Conservation (phyloP, 2,797 vertebrate species). For the Meriones psammophilus region DNA sequence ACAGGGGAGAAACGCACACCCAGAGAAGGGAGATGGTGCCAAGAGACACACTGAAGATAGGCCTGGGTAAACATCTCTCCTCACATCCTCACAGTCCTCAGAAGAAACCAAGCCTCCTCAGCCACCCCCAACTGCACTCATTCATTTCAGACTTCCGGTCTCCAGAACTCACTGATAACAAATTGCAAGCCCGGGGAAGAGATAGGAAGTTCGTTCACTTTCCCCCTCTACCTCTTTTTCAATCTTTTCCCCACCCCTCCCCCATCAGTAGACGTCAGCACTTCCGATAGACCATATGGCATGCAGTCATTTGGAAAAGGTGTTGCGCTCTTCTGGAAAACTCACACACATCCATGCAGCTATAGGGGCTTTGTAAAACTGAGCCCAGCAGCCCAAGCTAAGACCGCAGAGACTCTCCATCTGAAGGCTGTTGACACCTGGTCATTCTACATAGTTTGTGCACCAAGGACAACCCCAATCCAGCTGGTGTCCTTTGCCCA, state of each 20-base stretch:
- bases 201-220: not conserved
- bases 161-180: not conserved
- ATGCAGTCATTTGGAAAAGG: not conserved
- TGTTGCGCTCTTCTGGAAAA: not conserved
- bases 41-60: not conserved
- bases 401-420: not conserved
- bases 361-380: fast-evolving
- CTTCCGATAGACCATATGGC: not conserved
- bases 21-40: not conserved
- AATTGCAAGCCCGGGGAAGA: not conserved
- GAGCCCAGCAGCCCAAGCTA: not conserved
- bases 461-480: not conserved
- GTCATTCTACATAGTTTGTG: not conserved
- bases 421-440: not conserved
- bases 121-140: not conserved
- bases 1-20: not conserved
- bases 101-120: not conserved
- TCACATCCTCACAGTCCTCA: not conserved
- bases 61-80: not conserved
- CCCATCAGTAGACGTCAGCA: not conserved
- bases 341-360: not conserved
- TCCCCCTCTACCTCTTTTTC: too few species aligned
- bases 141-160: not conserved
- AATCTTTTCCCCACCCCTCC: not conserved
- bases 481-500: too few species aligned